Conservation (phyloP, 2,888 invertebrate species). For the Nebria salina region DNA sequence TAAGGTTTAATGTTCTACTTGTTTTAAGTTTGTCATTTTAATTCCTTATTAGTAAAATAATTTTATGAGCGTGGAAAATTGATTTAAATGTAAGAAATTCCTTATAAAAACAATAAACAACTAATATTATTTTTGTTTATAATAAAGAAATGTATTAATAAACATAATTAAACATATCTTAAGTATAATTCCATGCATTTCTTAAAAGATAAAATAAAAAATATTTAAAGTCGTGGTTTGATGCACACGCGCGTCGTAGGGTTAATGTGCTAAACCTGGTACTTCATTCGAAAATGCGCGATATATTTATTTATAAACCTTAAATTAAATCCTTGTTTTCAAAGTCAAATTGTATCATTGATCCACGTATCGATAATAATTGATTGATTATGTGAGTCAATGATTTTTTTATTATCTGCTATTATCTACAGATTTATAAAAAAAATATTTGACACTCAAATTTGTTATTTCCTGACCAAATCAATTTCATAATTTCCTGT, state of each 20-base stretch:
- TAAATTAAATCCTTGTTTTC: no score
- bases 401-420: background rate
- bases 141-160: background rate
- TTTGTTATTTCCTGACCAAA: background rate
- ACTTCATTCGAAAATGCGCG: no score
- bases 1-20: background rate
- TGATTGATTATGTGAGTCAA: background rate
- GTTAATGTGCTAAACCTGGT: no score
- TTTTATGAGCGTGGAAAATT: background rate
- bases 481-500: background rate
- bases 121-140: background rate
- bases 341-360: background rate
- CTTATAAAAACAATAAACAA: background rate
- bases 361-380: background rate
- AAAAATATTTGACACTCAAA: background rate
- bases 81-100: background rate
- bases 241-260: no score
- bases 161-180: background rate
- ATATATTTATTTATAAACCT: no score
- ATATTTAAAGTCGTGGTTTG: no score
- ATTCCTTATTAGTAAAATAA: no score
- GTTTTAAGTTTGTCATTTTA: no score
- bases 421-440: no score
- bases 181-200: background rate
- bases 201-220: background rate